Evolutionary conservation across 2,888 invertebrate genomes (phyloP).

Genomic region (Caenorhabditis uteleia): DNA sequence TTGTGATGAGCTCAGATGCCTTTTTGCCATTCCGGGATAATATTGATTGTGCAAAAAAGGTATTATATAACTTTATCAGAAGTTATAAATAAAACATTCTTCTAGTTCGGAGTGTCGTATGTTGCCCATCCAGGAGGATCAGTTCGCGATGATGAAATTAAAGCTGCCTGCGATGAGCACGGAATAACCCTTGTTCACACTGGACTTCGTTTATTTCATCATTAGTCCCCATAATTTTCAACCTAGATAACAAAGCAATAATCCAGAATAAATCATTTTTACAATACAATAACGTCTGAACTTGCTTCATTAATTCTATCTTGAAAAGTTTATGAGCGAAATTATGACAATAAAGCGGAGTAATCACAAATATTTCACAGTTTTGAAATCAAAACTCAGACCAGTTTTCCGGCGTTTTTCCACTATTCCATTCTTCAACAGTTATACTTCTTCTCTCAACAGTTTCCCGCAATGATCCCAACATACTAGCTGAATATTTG

Average conservation of each 20-base stretch:
- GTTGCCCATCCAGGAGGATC: conserved; percentile 94
- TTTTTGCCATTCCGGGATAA: conserved; percentile 99
- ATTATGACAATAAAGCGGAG: neutral
- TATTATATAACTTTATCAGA: conserved; percentile 7
- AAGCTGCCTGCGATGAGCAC: conserved; percentile 89
- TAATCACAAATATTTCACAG: neutral
- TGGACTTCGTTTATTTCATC: conserved; percentile 86
- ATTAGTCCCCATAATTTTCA: too few relatives aligned
- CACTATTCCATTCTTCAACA: conserved; percentile 19
- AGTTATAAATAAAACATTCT: conserved; percentile 37
- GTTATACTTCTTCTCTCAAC: conserved; percentile 26
- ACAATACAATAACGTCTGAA: neutral
- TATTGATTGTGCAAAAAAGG: conserved; percentile 76
- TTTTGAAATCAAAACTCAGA: conserved; percentile 11
- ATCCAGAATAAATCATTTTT: neutral
- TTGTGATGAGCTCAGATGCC: conserved; percentile 89
- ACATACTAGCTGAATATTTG: conserved; percentile 20
- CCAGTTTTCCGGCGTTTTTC: conserved; percentile 31
- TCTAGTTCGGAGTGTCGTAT: conserved; percentile 89
- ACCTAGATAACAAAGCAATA: too few relatives aligned
- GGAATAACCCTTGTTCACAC: conserved; percentile 87
- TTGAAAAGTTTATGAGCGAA: neutral
- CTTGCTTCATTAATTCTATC: neutral
- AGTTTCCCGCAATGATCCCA: conserved; percentile 31
- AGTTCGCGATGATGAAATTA: conserved; percentile 87